Conservation (phyloP, 1,140 invertebrate genomes). For the Spodoptera frugiperda region DNA sequence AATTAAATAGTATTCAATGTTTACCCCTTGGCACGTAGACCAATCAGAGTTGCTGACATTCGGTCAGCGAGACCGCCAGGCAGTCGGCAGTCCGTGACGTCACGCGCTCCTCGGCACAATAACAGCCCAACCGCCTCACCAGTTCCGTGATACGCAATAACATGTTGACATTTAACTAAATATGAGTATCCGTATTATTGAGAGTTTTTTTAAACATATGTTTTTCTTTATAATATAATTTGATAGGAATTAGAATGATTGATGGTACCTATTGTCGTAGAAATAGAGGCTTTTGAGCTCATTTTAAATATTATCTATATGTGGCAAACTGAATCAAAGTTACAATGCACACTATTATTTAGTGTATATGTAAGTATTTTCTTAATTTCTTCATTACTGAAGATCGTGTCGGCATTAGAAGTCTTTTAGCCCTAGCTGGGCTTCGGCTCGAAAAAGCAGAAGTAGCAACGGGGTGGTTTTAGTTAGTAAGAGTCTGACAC, state of each 20-base stretch:
- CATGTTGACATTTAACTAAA: conserved; percentile 34
- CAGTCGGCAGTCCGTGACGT: conserved; percentile 8
- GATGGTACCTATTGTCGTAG: too few species aligned
- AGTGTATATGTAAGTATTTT: too few species aligned
- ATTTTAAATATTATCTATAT: too few species aligned
- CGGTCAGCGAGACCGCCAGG: background rate
- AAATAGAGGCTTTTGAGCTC: too few species aligned
- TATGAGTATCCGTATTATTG: background rate
- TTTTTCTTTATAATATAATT: background rate
- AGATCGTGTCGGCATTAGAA: too few species aligned
- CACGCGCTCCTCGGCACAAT: background rate
- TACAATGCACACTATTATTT: too few species aligned
- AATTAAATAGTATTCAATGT: conserved; percentile 1
- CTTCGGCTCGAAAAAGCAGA: too few species aligned
- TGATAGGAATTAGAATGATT: background rate
- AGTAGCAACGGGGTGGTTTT: too few species aligned
- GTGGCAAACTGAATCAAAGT: too few species aligned
- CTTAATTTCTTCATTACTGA: too few species aligned
- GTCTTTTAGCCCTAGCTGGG: too few species aligned
- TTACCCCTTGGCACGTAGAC: conserved; percentile 1
- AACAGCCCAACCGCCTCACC: background rate
- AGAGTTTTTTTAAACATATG: background rate
- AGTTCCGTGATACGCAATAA: conserved; percentile 39
- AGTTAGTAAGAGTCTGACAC: too few species aligned
- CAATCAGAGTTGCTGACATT: background rate